phyloP scores from a whole-genome alignment of 2,797 vertebrate genomes.

The Rhinophrynus dorsalis region DNA sequence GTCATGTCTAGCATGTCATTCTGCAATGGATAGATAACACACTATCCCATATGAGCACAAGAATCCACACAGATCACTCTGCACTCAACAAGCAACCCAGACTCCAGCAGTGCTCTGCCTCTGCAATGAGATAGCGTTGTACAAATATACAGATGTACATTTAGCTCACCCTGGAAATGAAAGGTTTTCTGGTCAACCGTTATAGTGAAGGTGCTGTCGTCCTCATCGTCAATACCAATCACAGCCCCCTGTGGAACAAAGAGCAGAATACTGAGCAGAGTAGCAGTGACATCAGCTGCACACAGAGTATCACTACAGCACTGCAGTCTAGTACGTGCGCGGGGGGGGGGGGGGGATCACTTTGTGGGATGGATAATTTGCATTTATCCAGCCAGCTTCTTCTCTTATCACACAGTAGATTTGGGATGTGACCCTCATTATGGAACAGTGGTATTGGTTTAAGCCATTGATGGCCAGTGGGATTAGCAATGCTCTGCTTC shows the following conservation, averaged over 20 bases:
- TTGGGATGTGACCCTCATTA: background rate
- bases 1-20: slow-evolving; percentile 64
- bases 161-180: slow-evolving; percentile 98
- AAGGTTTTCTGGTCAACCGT: slow-evolving; percentile 99
- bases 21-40: slow-evolving; percentile 70
- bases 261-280: slow-evolving; percentile 78
- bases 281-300: slow-evolving; percentile 85
- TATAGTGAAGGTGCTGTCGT: slow-evolving; percentile 99
- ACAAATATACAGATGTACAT: slow-evolving; percentile 37
- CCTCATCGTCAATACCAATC: slow-evolving; percentile 99
- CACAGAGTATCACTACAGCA: slow-evolving; percentile 67
- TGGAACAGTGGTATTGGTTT: no score
- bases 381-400: slow-evolving; percentile 31
- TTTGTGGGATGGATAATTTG: slow-evolving; percentile 43
- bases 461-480: no score
- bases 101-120: background rate
- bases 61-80: slow-evolving; percentile 69
- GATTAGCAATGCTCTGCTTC: no score
- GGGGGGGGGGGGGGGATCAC: slow-evolving; percentile 56
- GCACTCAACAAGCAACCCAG: slow-evolving; percentile 39
- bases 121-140: background rate
- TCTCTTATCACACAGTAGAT: slow-evolving; percentile 5
- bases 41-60: slow-evolving; percentile 66
- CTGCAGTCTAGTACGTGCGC: slow-evolving; percentile 61
- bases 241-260: slow-evolving; percentile 96